Evolutionary conservation across 2,888 invertebrate species (phyloP), one percentile per base, ranked within the genome.

Genomic region (Psylliodes chrysocephalus): DNA sequence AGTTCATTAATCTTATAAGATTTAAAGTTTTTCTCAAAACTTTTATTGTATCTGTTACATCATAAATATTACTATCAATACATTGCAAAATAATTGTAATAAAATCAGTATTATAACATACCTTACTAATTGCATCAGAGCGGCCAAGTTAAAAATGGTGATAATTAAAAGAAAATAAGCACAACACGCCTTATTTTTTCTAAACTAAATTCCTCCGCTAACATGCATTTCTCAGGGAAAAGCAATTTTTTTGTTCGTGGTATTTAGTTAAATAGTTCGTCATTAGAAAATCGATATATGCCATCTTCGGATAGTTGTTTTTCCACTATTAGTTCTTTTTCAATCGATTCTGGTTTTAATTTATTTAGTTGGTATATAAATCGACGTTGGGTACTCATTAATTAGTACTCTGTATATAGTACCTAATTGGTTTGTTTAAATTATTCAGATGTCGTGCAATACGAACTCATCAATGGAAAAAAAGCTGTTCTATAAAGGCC

Each of bases 301-400:
- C 59, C 59, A 59, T 59, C 49, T 59, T 49, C 40, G 49, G 57
- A n/a, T 57, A 46, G 56, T 56, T 35, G 56, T 54, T 54, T 42
- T 42, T 42, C 42, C 18, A 2, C 10, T 25, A 3, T 28, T 22
- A 15, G 4, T 15, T 14, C 28, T 12, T 47, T 47, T 15, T 28
- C 15, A 47, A 47, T 47, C 47, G 47, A 47, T 47, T 47, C 47
- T 18, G 15, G 47, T 22, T 47, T 47, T 35, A 35, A 35, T 40
- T 40, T 40, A 4, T 40, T 40, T 14, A 14, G 14, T 40, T 40
- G n/a, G n/a, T 22, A 30, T 49, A 49, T 49, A 49, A 28, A 28
- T 49, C 7, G 30, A 49, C 15, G 28, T 25, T 28, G 28, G 28
- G 30, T 49, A 49, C 30, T 49, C 49, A 49, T 49, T 49, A 49